Evolutionary conservation across 2,797 vertebrate species (phyloP).

Genomic region (Sus cebifrons): DNA sequence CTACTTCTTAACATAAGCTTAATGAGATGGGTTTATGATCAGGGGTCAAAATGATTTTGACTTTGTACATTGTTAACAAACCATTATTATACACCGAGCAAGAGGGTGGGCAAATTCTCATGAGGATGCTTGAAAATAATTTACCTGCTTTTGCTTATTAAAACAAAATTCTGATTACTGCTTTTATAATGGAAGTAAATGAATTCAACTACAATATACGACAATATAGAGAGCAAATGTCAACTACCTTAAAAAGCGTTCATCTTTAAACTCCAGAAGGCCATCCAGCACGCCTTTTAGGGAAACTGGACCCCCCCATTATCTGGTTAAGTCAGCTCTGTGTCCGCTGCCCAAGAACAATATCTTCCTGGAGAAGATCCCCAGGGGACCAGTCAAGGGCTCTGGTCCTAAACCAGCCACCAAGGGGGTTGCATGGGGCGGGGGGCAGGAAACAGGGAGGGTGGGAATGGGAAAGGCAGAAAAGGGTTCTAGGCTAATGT

Average conservation of each 20-base stretch:
- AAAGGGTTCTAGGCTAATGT: not conserved
- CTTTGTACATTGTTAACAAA: not conserved
- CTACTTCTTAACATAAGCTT: constrained; percentile 40
- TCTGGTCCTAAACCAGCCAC: not conserved
- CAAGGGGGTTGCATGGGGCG: not conserved
- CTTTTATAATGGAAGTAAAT: constrained; percentile 39
- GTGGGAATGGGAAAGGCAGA: not conserved
- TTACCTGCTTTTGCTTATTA: constrained; percentile 33
- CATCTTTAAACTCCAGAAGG: constrained; percentile 6
- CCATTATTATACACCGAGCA: constrained; percentile 16
- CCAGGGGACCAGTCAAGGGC: not conserved
- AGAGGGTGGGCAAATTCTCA: constrained; percentile 48
- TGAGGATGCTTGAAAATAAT: constrained; percentile 41
- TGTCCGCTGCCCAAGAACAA: constrained; percentile 7
- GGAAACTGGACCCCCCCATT: not conserved
- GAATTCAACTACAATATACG: not conserved
- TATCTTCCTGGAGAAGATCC: not conserved
- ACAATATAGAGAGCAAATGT: not conserved
- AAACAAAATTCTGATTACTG: constrained; percentile 47
- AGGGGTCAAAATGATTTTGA: constrained; percentile 33
- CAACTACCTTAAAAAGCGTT: not conserved
- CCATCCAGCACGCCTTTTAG: not conserved
- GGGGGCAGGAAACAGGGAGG: not conserved
- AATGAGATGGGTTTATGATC: not conserved
- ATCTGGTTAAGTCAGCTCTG: not conserved